Percentiles rank a stretch among this genome's conserved stretches.
Evolutionary conservation across 1,140 invertebrate genomes (phyloP).

Genomic region (Drosophila setifemur): DNA sequence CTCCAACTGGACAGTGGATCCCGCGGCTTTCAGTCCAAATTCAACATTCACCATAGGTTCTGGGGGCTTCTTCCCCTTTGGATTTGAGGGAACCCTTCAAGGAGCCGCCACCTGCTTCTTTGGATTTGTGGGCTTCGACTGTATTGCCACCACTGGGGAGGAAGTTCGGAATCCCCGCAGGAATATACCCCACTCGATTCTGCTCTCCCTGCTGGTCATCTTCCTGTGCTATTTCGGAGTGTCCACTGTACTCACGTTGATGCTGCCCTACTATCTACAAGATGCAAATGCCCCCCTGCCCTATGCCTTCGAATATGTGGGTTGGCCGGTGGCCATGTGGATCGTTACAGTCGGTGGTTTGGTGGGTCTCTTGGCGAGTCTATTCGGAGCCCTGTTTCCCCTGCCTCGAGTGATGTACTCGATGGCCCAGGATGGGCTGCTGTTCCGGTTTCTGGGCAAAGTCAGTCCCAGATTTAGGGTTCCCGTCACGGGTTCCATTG

Average conservation of each 20-base stretch:
- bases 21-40: constrained; percentile 15
- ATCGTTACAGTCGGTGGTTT: constrained; percentile 90
- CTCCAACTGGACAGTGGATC: constrained; percentile 53
- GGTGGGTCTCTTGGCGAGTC: constrained; percentile 88
- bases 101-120: constrained; percentile 97
- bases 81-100: constrained; percentile 86
- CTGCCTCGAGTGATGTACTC: constrained; percentile 93
- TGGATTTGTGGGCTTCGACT: constrained; percentile 97
- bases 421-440: constrained; percentile 92
- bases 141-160: constrained; percentile 88
- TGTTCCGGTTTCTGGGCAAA: constrained; percentile 89
- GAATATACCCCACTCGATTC: constrained; percentile 93
- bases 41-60: constrained; percentile 61
- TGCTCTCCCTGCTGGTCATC: constrained; percentile 90
- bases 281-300: constrained; percentile 88
- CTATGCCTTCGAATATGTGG: constrained; percentile 87
- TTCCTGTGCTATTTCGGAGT: constrained; percentile 93
- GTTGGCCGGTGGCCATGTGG: constrained; percentile 88
- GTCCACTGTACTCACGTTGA: constrained; percentile 92
- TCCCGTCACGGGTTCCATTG: constrained; percentile 90
- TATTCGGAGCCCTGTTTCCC: constrained; percentile 93
- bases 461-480: constrained; percentile 86
- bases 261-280: constrained; percentile 91
- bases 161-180: constrained; percentile 92
- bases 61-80: constrained; percentile 88